phyloP scores from a whole-genome alignment of 2,113 vertebrate species.

The Serinus canaria region DNA sequence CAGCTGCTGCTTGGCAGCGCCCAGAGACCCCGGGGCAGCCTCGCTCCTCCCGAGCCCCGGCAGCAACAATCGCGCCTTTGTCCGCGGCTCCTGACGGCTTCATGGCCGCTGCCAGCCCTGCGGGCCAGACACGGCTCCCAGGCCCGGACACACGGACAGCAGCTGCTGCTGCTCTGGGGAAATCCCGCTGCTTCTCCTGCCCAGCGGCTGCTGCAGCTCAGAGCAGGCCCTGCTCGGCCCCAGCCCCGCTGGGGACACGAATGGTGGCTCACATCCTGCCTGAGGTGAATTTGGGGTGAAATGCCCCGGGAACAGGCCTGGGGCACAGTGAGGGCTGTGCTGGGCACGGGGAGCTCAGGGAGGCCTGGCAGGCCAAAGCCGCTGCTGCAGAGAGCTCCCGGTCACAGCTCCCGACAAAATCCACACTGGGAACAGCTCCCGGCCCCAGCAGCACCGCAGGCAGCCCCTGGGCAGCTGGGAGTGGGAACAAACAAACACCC shows the following conservation, averaged over 20 bases:
- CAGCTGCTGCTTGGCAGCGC: neutral
- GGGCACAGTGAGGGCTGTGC: neutral
- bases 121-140: neutral
- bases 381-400: neutral
- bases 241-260: accelerated
- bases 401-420: accelerated
- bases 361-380: neutral
- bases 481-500: neutral
- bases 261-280: accelerated
- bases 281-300: neutral
- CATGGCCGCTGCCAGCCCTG: neutral
- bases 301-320: neutral
- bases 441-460: neutral
- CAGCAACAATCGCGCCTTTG: neutral
- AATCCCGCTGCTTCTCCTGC: neutral
- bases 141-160: neutral
- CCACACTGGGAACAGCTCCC: accelerated
- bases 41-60: neutral
- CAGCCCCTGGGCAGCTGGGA: neutral
- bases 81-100: neutral
- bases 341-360: too few species aligned
- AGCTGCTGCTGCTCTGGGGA: neutral
- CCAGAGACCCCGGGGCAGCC: neutral
- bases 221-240: accelerated
- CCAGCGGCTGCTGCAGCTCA: neutral